phyloP scores from a whole-genome alignment of 2,113 vertebrate genomes.

The Ciconia boyciana region DNA sequence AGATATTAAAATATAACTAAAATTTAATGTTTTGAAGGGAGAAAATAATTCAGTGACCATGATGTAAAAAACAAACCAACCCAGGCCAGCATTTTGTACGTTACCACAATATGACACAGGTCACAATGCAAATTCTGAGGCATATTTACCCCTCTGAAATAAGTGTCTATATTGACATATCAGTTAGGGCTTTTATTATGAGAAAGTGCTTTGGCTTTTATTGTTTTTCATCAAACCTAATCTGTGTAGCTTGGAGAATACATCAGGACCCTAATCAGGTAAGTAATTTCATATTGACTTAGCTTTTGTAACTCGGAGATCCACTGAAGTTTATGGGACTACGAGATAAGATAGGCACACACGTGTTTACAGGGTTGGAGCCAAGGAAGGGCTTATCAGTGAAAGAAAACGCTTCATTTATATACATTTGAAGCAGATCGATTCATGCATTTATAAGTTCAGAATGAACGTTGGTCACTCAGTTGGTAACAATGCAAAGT shows the following conservation, averaged over 20 bases:
- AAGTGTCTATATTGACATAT: neutral
- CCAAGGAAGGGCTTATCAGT: neutral
- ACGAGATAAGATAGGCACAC: neutral
- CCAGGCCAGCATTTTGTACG: neutral
- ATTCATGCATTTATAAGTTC: neutral
- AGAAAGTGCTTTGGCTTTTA: neutral
- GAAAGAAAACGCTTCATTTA: neutral
- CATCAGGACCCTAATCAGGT: neutral
- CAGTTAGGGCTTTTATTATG: neutral
- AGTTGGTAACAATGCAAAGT: neutral
- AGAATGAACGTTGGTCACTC: neutral
- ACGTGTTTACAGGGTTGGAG: neutral
- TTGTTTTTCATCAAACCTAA: neutral
- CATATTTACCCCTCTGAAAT: neutral
- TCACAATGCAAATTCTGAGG: neutral
- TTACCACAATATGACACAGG: rapidly evolving
- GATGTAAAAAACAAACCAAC: neutral
- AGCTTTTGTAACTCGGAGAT: neutral
- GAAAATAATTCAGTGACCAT: neutral
- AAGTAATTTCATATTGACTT: neutral
- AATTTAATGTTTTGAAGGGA: neutral
- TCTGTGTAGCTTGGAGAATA: neutral
- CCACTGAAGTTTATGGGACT: neutral
- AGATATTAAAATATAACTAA: neutral
- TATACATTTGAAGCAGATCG: neutral